Conservation (phyloP, 2,113 vertebrate genomes). For the Balaeniceps rex region DNA sequence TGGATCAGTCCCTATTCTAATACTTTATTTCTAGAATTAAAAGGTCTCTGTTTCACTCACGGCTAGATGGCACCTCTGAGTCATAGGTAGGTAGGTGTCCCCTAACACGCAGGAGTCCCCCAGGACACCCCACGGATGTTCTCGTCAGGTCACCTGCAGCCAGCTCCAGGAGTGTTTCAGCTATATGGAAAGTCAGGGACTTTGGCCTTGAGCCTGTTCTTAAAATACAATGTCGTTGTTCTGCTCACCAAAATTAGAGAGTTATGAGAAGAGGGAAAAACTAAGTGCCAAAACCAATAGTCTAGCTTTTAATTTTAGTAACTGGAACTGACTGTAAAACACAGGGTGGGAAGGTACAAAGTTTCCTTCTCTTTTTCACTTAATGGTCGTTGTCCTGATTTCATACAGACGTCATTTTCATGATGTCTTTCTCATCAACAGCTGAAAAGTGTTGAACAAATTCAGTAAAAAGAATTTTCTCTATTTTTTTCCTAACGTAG, state of each 20-base stretch:
- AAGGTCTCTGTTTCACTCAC: background rate
- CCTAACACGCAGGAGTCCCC: background rate
- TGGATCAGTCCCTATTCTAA: background rate
- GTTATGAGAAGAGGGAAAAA: background rate
- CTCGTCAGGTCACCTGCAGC: background rate
- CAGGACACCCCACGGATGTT: background rate
- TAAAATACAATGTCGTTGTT: background rate
- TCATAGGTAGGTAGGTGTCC: background rate
- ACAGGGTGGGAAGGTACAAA: background rate
- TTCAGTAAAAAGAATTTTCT: background rate
- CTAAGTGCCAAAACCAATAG: background rate
- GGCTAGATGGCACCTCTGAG: background rate
- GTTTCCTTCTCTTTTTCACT: background rate
- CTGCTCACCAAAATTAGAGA: background rate
- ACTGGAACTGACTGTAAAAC: background rate
- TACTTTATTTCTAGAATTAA: background rate
- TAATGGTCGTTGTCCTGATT: background rate
- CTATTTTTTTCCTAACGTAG: background rate
- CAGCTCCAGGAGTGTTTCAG: background rate
- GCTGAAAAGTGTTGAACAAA: background rate
- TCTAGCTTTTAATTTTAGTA: constrained; percentile 17
- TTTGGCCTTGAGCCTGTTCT: background rate
- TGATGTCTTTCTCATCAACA: background rate
- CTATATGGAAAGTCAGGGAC: background rate
- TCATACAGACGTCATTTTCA: background rate